Evolutionary conservation across 2,888 invertebrate genomes (phyloP), one percentile per base, ranked within the genome.

Genomic region (Eupithecia centaureata): DNA sequence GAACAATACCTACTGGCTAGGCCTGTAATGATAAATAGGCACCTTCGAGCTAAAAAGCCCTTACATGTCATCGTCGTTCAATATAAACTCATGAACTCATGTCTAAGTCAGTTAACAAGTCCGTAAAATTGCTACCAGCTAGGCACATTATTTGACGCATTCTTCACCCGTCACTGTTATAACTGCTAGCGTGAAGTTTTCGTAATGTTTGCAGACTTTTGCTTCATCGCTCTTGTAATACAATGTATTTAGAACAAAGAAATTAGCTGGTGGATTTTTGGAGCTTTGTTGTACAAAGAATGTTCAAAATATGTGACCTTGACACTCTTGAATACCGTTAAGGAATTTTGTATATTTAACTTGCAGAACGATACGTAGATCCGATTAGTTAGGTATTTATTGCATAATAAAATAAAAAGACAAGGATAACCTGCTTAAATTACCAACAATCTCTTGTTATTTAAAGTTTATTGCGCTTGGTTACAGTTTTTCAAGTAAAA

Each of bases 151-250:
- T 58, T 58, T 42, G 52, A 68, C 59, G 59, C 59, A 33, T 30
- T 57, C 57, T 59, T 65, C 64, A 35, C 57, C 35, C 33, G 64
- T 52, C 51, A 52, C 35, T 30, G 51, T 61, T 77, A 75, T 73
- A 73, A 73, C 70, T 69, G 72, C 73, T 66, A 71, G 73, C 75
- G 77, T 72, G 75, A 77, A 79, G 70, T 77, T 84, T 79, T 82
- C 80, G 83, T 74, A 85, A 84, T 77, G 67, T 76, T 77, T 77
- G 78, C 76, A 73, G 77, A 76, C 73, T 77, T 79, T 77, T 81
- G 77, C 81, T 78, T 77, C 70, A 70, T 72, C 73, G 64, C 32
- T 74, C 73, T 80, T 79, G 79, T 79, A 78, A 80, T 63, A 72
- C 61, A 64, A 65, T 67, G 63, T 69, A 64, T 67, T 42, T 63